A percentile compares a stretch with the other conserved stretches of the same genome.
Evolutionary conservation across 2,797 vertebrate species (phyloP).

Genomic region (Cichlasoma orientale): DNA sequence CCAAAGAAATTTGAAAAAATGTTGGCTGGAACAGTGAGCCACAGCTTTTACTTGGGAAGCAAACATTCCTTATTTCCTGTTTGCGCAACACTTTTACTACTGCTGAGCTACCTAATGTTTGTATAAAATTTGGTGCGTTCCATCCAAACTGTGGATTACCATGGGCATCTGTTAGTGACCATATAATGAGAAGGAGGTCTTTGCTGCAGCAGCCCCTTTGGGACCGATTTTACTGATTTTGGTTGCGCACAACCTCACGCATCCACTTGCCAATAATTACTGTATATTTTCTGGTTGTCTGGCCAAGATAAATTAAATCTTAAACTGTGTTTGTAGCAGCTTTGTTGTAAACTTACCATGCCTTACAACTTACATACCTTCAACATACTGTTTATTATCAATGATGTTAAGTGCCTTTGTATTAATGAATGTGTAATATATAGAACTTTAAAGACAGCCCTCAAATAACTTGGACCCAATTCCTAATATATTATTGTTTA

Average conservation of each 20-base stretch:
- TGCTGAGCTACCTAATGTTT: background rate
- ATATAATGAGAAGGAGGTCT: no score
- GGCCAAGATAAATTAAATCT: background rate
- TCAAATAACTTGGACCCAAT: rapidly evolving
- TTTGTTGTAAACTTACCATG: background rate
- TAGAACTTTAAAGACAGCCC: background rate
- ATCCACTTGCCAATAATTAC: background rate
- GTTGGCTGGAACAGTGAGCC: background rate
- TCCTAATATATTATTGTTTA: no score
- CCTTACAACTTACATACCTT: no score
- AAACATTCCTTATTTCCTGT: background rate
- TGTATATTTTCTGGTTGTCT: background rate
- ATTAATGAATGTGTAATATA: background rate
- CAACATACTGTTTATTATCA: background rate
- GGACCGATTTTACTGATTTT: background rate
- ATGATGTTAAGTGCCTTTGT: background rate
- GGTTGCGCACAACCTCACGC: background rate
- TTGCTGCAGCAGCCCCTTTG: no score
- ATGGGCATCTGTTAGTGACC: no score
- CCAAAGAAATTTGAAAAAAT: background rate
- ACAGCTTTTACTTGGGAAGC: background rate
- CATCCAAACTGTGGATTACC: no score
- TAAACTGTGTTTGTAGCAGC: background rate
- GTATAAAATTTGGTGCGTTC: no score
- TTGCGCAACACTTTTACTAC: background rate